Percentiles rank a stretch among this genome's conserved stretches.
phyloP scores from a whole-genome alignment of 2,888 invertebrate species.

The Deilephila porcellus region DNA sequence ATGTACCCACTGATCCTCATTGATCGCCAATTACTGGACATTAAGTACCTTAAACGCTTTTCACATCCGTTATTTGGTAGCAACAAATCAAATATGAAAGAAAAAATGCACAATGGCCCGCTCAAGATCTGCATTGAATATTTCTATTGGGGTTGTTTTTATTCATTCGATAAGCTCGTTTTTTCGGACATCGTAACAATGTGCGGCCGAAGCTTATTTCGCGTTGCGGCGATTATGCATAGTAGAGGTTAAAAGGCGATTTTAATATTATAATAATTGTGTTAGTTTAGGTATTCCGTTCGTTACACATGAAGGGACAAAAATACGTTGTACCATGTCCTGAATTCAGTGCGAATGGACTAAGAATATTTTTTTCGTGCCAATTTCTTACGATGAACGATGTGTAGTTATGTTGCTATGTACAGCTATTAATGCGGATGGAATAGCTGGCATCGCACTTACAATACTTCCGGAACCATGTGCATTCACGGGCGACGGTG shows the following conservation, averaged over 20 bases:
- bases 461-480: too few species aligned
- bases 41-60: constrained; percentile 84
- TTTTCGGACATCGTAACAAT: constrained; percentile 59
- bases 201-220: constrained; percentile 37
- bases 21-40: constrained; percentile 85
- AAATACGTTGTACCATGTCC: too few species aligned
- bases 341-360: too few species aligned
- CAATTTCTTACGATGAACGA: too few species aligned
- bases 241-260: constrained; percentile 58
- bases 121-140: constrained; percentile 75
- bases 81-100: constrained; percentile 80
- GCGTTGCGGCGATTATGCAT: constrained; percentile 51
- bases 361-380: too few species aligned
- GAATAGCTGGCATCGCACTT: too few species aligned
- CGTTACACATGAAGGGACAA: too few species aligned
- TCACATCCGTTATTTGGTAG: constrained; percentile 81
- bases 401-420: too few species aligned
- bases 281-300: constrained; percentile 25
- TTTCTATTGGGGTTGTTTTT: constrained; percentile 66
- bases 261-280: constrained; percentile 20
- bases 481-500: too few species aligned
- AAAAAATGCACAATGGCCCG: constrained; percentile 71
- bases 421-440: too few species aligned
- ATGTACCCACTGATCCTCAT: constrained; percentile 85
- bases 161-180: constrained; percentile 66